Conservation (phyloP, 2,113 vertebrate genomes). For the Noturus placidus region DNA sequence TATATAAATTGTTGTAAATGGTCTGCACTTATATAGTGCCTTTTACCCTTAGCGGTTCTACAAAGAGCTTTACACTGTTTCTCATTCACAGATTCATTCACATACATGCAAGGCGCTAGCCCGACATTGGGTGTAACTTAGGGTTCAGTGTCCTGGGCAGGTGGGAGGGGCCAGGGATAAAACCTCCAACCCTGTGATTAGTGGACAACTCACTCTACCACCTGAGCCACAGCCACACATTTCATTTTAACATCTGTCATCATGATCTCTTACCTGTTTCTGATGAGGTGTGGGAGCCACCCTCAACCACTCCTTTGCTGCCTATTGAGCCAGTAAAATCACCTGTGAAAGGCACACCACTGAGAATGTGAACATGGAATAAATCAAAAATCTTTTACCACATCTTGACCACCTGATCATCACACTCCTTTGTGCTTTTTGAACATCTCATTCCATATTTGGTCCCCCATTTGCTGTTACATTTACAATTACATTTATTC, state of each 20-base stretch:
- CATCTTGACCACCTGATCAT: background rate
- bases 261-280: slow-evolving; percentile 10
- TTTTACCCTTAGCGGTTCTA: no score
- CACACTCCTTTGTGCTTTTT: background rate
- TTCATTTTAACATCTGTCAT: background rate
- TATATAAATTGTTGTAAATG: background rate
- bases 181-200: no score
- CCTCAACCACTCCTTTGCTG: slow-evolving; percentile 81
- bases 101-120: no score
- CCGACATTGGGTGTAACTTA: no score
- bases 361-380: background rate
- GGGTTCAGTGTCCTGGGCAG: no score
- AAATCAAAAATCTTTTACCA: background rate
- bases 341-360: slow-evolving; percentile 58
- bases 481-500: no score
- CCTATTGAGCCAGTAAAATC: slow-evolving; percentile 81
- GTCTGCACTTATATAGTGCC: no score
- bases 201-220: no score
- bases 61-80: no score
- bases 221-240: no score
- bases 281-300: slow-evolving; percentile 71
- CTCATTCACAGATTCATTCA: no score
- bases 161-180: no score
- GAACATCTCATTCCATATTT: background rate
- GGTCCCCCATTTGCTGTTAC: background rate